Conservation (phyloP, 2,888 invertebrate species). For the Petrolisthes manimaculis region DNA sequence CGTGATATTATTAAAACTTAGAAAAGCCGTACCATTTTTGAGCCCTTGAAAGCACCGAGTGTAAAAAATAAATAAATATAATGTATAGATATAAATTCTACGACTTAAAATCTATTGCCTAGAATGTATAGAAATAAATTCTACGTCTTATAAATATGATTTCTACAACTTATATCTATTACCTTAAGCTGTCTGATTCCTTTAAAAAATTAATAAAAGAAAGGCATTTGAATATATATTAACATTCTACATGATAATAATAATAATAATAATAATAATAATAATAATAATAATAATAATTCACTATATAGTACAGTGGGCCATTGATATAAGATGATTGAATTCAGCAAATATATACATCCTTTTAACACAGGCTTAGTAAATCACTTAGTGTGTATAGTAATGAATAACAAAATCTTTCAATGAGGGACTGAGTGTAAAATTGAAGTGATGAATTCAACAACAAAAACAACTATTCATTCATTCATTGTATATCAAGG, state of each 20-base stretch:
- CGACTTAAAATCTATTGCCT: no score
- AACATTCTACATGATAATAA: conserved; percentile 10
- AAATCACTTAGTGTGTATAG: not conserved
- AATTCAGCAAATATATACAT: no score
- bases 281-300: not conserved
- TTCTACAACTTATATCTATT: conserved; percentile 22
- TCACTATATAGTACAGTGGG: not conserved
- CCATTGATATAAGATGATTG: no score
- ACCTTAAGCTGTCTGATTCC: conserved; percentile 33
- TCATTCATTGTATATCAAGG: not conserved
- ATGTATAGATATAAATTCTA: no score
- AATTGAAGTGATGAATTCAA: no score
- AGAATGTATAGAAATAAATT: no score
- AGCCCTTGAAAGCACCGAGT: conserved; percentile 57
- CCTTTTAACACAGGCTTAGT: no score
- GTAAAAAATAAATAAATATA: conserved; percentile 40
- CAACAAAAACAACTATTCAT: no score
- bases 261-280: conserved; percentile 6
- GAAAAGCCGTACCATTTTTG: conserved; percentile 57
- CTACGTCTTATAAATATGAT: no score
- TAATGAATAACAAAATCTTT: no score
- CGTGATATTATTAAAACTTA: conserved; percentile 54
- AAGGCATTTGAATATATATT: conserved; percentile 13
- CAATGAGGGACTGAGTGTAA: no score
- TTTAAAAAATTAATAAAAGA: not conserved